Conservation (phyloP, 2,113 vertebrate species). For the Takifugu flavidus region DNA sequence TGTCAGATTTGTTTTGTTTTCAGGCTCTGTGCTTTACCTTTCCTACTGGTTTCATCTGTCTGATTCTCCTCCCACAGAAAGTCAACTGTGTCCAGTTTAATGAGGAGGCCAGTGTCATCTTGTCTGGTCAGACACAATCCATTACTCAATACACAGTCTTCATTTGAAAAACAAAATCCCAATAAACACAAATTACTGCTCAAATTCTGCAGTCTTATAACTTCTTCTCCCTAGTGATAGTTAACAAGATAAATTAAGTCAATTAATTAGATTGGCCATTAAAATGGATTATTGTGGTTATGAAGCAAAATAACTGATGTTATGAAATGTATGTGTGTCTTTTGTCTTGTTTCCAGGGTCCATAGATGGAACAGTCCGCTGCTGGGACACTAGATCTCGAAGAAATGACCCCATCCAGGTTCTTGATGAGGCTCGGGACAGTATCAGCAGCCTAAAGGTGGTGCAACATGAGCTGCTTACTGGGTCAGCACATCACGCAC, state of each 20-base stretch:
- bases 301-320: neutral
- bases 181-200: no score
- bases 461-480: slow-evolving; percentile 84
- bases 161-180: no score
- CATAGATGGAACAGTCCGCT: slow-evolving; percentile 85
- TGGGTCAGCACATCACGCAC: slow-evolving; percentile 71
- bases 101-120: slow-evolving; percentile 85
- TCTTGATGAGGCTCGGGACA: slow-evolving; percentile 84
- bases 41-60: neutral
- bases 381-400: slow-evolving; percentile 90
- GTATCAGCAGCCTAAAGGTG: slow-evolving; percentile 89
- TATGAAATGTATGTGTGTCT: neutral
- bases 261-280: no score
- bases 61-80: slow-evolving; percentile 67
- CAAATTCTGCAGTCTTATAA: no score
- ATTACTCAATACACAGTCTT: neutral
- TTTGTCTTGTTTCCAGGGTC: slow-evolving; percentile 74
- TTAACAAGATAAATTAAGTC: no score
- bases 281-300: neutral
- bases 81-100: slow-evolving; percentile 93
- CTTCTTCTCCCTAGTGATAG: no score
- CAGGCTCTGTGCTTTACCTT: neutral
- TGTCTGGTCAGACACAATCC: slow-evolving; percentile 81
- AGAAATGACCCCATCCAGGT: slow-evolving; percentile 82
- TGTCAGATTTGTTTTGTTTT: neutral